Evolutionary conservation across 2,888 invertebrate species (phyloP), one percentile per base, ranked within the genome.

Genomic region (Parapristionchus giblindavisi): DNA sequence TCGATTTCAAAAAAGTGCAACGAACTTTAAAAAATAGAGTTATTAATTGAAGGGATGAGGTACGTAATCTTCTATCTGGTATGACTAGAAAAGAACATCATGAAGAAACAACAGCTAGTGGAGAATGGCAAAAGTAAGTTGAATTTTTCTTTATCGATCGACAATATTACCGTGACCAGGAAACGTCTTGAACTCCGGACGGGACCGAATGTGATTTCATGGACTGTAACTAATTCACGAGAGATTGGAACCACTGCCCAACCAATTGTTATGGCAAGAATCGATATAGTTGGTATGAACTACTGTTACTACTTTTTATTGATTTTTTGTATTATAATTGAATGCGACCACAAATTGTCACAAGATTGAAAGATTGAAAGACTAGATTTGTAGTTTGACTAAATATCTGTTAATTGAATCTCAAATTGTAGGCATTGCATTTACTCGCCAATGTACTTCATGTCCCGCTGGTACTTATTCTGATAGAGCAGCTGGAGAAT

Each of bases 131-230:
- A 40, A 65, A 74, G 63, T 61, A n/a, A 34, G 61, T 40, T 43
- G 43, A 43, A 14, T 43, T 43, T 43, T 43, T 43, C 43, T 43
- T 43, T 17, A 14, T 43, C 43, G 17, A 43, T 14, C 43, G 17
- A 43, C 29, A 36, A 21, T 36, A 17, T 36, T 21, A 38, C 5
- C 43, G 3, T 32, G 82, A 60, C 75, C 27, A 77, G 80, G 21
- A 80, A 83, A 51, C 73, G 80, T 5, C 65, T 87, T 8, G 80
- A 88, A 3, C 84, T 91, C 60, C 89, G 76, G 0, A 85, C 89
- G 2, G 91, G 91, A 1, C 87, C 90, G 70, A 91, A 91, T 84
- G 89, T 91, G 40, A 88, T 91, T 24, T 89, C 89, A 74, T 91
- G 91, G 91, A 90, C 90, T 79, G 90, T 90, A 0, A 88, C 90